A percentile compares a stretch with the other conserved stretches of the same genome.
phyloP scores from a whole-genome alignment of 1,140 invertebrate species.

The Dryas iulia region DNA sequence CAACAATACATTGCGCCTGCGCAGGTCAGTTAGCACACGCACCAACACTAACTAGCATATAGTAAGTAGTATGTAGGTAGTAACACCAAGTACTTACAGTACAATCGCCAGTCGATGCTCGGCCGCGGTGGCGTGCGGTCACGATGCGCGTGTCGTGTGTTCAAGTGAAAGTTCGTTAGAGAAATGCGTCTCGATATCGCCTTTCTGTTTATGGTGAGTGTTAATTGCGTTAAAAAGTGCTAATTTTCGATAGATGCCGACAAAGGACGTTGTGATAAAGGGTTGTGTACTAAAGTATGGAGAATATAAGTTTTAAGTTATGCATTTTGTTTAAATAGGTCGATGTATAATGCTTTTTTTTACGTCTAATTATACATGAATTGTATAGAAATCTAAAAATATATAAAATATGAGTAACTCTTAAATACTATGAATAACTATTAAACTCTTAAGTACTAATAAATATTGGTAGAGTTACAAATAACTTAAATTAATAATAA shows the following conservation, averaged over 20 bases:
- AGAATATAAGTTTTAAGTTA: background rate
- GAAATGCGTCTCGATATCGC: conserved; percentile 72
- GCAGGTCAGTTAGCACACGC: background rate
- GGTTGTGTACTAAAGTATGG: background rate
- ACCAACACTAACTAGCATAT: conserved; percentile 18
- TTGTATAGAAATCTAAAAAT: too few relatives aligned
- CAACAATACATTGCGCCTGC: background rate
- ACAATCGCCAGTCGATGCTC: conserved; percentile 49
- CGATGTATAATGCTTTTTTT: too few relatives aligned
- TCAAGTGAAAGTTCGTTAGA: conserved; percentile 76
- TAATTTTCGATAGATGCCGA: background rate
- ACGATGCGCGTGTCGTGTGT: conserved; percentile 57
- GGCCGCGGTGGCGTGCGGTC: conserved; percentile 50
- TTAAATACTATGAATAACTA: too few relatives aligned
- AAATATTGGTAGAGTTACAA: background rate
- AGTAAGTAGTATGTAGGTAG: too few relatives aligned
- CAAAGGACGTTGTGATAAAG: background rate
- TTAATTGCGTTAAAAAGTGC: background rate
- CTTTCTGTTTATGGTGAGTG: conserved; percentile 78
- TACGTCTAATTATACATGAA: too few relatives aligned
- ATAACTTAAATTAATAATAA: background rate
- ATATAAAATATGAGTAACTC: too few relatives aligned
- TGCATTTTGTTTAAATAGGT: background rate
- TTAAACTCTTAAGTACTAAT: too few relatives aligned
- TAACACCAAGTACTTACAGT: background rate